Evolutionary conservation across 2,797 vertebrate genomes (phyloP).

Genomic region (Chiroxiphia lanceolata): DNA sequence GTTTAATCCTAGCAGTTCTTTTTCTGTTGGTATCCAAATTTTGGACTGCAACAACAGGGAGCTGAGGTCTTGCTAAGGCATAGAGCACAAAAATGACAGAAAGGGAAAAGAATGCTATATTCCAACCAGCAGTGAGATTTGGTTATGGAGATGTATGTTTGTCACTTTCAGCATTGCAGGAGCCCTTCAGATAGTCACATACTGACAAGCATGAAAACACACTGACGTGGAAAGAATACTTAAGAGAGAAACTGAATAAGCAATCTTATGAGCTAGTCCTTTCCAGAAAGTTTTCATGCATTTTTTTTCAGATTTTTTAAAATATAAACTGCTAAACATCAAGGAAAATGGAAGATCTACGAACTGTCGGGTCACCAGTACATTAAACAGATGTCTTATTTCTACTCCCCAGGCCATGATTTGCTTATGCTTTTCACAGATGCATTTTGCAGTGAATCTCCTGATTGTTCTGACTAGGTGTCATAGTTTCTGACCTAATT

Average conservation of each 20-base stretch:
- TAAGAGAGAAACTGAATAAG: not conserved
- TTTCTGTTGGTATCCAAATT: too few relatives aligned
- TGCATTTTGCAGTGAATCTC: not conserved
- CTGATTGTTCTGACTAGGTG: not conserved
- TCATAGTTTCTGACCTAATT: not conserved
- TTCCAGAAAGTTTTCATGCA: not conserved
- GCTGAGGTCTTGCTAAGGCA: not conserved
- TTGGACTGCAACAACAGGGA: not conserved
- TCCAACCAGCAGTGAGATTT: not conserved
- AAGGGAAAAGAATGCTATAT: not conserved
- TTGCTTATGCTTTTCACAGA: not conserved
- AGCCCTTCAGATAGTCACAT: not conserved
- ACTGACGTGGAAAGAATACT: not conserved
- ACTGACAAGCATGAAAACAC: constrained; percentile 9
- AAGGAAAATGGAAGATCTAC: not conserved
- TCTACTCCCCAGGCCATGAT: not conserved
- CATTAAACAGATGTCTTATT: not conserved
- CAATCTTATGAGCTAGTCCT: not conserved
- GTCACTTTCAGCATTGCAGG: not conserved
- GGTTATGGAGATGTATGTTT: not conserved
- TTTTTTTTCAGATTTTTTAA: not conserved
- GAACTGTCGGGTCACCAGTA: not conserved
- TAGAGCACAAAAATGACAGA: not conserved
- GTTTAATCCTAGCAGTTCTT: too few relatives aligned
- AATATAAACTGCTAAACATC: not conserved